Evolutionary conservation across 2,888 invertebrate genomes (phyloP), one percentile per base, ranked within the genome.

Genomic region (Noctua pronuba): DNA sequence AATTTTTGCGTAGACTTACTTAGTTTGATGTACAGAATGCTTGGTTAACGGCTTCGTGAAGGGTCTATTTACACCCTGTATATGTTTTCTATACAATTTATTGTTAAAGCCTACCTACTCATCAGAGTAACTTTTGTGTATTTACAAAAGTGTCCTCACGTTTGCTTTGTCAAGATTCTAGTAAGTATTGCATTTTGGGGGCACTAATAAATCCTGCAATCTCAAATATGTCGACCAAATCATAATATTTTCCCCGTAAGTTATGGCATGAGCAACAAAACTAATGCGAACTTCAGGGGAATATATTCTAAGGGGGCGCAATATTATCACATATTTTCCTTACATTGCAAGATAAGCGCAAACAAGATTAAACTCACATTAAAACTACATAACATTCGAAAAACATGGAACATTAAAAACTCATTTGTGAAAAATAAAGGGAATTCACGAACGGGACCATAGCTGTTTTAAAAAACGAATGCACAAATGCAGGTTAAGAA

Each of bases 351-450:
- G 69, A 86, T 75, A 80, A 85, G 49, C 62, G 58, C 35, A 73
- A 86, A 84, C 67, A 86, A 84, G 86, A 86, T 84, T 86, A 79
- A 84, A 86, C 70, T 79, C 46, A n/a, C 81, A 84, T 86, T 80
- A 84, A 75, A 69, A 67, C 72, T 41, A 38, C 66, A 55, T 72
- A 82, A 71, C 41, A 77, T 46, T 18, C 35, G 58, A 75, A 74
- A 52, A 84, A 84, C 68, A 86, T n/a, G 28, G 41, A 46, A 10
- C 83, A 79, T 87, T 82, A 86, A 82, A 87, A 87, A 75, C 73
- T 87, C 79, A 72, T 86, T 83, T 88, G 86, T 64, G 67, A 73
- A 80, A 82, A 76, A 73, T 68, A 72, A 74, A 78, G 44, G 21
- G 71, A 76, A 73, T 75, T 77, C 52, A 35, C 35, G 58, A 79